These are phyloP conservation scores for Brachionus sp. DNA, from an alignment of 1,140 invertebrate species.

Conservation along the genomic window DNA sequence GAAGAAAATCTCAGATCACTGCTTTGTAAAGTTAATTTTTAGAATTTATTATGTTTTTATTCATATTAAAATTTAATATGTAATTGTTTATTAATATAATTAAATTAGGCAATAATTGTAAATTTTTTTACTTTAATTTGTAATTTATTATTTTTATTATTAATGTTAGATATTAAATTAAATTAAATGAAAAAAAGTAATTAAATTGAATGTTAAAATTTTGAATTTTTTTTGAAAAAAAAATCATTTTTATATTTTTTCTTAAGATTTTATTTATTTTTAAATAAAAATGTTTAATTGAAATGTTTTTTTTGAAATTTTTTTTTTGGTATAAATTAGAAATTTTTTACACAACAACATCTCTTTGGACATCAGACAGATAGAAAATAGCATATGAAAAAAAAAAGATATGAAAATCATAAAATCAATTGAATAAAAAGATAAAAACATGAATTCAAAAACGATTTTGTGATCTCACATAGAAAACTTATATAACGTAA, in stretches of 20 bases:
- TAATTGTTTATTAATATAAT: not conserved
- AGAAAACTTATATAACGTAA: too few relatives aligned
- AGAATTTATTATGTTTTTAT: not conserved
- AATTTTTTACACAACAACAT: too few relatives aligned
- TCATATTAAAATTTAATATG: not conserved
- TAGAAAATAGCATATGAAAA: too few relatives aligned
- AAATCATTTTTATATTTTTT: not conserved
- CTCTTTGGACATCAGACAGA: too few relatives aligned
- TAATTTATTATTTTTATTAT: conserved; percentile 11
- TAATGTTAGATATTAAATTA: not conserved
- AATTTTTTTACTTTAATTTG: not conserved
- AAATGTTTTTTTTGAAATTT: too few relatives aligned
- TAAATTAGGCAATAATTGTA: not conserved
- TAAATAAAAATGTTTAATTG: not conserved
- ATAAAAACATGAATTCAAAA: too few relatives aligned
- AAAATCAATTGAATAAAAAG: too few relatives aligned
- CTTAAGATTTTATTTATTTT: not conserved
- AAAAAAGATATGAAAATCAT: too few relatives aligned
- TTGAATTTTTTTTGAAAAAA: not conserved
- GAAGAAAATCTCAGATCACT: conserved; percentile 22
- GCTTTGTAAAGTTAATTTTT: conserved; percentile 26
- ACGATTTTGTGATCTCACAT: too few relatives aligned
- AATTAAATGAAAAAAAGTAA: not conserved
- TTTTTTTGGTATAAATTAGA: too few relatives aligned
- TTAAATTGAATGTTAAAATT: not conserved